Evolutionary conservation across 1,140 invertebrate genomes (phyloP), one percentile per base, ranked within the genome.

Genomic region (Heliconius eleuchia): DNA sequence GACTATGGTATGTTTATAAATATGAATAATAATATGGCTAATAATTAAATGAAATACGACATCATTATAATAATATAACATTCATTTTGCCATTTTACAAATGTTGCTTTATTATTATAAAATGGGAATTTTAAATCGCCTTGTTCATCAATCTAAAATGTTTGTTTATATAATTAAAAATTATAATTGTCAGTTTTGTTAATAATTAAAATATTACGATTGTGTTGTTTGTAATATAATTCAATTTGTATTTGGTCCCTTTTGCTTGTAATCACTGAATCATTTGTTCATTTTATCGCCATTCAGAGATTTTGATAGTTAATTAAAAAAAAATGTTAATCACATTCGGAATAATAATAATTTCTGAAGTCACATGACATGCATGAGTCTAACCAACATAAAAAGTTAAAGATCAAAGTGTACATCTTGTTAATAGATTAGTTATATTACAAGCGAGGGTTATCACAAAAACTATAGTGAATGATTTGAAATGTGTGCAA

Each of bases 391-490:
- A 66, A 30, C 60, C 60, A 66, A 66, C n/a, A 57, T 57, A 23
- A 66, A 66, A 66, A 60, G 57, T 60, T 60, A 60, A 66, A 66
- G 23, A 5, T 66, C 27, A 66, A 66, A 66, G 60, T 30, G 60
- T 66, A 90, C 82, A 85, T 81, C 82, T 86, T 89, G 89, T 93
- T 93, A 94, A 92, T 92, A 84, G 76, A 95, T 95, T 95, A 94
- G 94, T 95, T 87, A 72, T 92, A 93, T 95, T 95, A 95, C 94
- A 95, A 95, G 94, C 94, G 91, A 92, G 89, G 92, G 92, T 92
- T 93, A 93, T 90, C 86, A 92, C 87, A 91, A 90, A 85, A 88
- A 87, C 82, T 86, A 88, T 83, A 88, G 81, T 73, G 73, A 80
- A 76, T 78, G 76, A 74, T 80, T 82, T 74, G 52, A 66, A 78